Base-by-base conservation (phyloP, 2,797 vertebrate genomes). In the Microctenopoma steveboyesi region DNA sequence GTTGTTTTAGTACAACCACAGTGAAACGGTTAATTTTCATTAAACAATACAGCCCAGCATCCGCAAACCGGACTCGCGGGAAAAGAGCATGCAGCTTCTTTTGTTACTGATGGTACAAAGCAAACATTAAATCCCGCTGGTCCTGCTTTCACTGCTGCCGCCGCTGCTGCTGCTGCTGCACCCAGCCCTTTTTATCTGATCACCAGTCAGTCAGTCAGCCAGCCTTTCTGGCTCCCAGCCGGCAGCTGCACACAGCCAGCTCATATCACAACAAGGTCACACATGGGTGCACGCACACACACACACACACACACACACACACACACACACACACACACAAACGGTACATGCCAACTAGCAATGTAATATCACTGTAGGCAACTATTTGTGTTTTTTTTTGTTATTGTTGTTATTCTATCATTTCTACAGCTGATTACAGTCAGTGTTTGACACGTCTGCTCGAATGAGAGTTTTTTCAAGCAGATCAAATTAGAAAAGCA, bases 181-280 rank as follows among this genome's bases (percentile, higher is more conserved):
- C 83, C 84, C 83, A 63, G 37, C 16, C 59, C 64, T 56, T 57
- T 74, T 92, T 91, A 92, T 92, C 92, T 90, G 90, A 92, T 92
- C 78, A 4, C 43, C 72, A 86, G 79, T 88, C 90, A 83, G 82
- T 89, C 88, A 92, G 69, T 47, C 76, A 82, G 71, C 76, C 83
- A 18, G 71, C 76, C 83, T n/a, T 33, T 81, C 74, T 69, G 83
- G 76, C 84, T 86, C 66, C 7, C 43, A 69, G 83, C 83, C 84
- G 37, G 56, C 90, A 89, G 89, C 90, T 91, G 91, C 88, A 76
- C 78, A 33, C 76, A 50, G 84, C 83, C 86, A 79, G 28, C 78
- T 86, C 86, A 82, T 87, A 86, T 87, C 82, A 52, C 77, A 53
- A 35, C 60, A 54, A 51, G 82, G 87, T 89, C 86, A 85, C 85